phyloP scores from a whole-genome alignment of 2,797 vertebrate genomes.

The Furcifer pardalis region DNA sequence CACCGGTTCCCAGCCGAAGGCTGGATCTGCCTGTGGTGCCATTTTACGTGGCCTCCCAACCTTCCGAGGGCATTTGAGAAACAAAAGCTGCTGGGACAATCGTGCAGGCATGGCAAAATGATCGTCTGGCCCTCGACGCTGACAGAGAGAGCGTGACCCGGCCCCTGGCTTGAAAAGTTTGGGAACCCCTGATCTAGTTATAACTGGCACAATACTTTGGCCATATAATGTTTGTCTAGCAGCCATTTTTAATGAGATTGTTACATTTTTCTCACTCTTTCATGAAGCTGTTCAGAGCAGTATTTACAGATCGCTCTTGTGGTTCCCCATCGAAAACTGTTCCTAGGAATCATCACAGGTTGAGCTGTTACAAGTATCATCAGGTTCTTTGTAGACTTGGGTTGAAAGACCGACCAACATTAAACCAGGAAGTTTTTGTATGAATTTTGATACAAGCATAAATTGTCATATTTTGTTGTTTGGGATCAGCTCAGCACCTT shows the following conservation, averaged over 20 bases:
- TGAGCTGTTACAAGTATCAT: neutral
- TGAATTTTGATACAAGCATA: slow-evolving; percentile 15
- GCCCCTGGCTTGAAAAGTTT: too few relatives aligned
- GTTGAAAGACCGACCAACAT: neutral
- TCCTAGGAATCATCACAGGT: too few relatives aligned
- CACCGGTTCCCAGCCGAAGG: too few relatives aligned
- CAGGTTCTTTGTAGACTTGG: neutral
- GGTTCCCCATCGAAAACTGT: neutral
- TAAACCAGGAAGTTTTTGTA: too few relatives aligned
- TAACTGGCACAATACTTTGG: slow-evolving; percentile 33
- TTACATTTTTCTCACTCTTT: neutral
- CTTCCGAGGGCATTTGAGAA: too few relatives aligned
- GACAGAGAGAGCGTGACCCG: too few relatives aligned
- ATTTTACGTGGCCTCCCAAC: too few relatives aligned
- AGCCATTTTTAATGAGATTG: neutral
- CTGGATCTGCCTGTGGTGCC: too few relatives aligned
- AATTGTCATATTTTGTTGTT: slow-evolving; percentile 45
- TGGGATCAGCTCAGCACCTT: neutral
- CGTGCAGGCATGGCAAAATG: too few relatives aligned
- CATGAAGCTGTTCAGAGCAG: neutral
- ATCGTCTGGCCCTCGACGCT: too few relatives aligned
- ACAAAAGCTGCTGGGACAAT: too few relatives aligned
- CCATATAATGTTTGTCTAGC: neutral
- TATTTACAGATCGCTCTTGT: neutral
- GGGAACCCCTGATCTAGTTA: too few relatives aligned